Evolutionary conservation across 2,113 vertebrate genomes (phyloP), one percentile per base, ranked within the genome.

Genomic region (Oreotrochilus melanogaster): DNA sequence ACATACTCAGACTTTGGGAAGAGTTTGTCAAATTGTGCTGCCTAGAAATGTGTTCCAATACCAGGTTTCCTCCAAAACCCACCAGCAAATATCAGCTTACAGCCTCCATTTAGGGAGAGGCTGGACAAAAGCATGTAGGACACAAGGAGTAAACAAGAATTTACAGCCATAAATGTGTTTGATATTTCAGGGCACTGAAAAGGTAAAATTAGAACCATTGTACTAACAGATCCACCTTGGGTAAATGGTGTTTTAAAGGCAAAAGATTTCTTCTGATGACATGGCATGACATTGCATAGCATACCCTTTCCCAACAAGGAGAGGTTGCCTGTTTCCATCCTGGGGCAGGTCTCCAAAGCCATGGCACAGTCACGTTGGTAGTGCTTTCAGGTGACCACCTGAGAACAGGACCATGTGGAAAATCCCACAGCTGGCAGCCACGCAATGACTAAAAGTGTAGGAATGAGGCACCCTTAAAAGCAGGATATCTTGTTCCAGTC

Each of bases 361-460:
- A 25, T 3, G 7, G n/a, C n/a, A 72, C 0, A 0, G 11, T 78
- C 12, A 3, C 19, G 9, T 28, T 69, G 85, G 73, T 23, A 67
- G 39, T 39, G 22, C 30, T 75, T 91, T 69, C 14, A 16, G n/a
- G 30, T 81, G 25, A 39, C 21, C 10, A 10, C 31, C 7, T 18
- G 31, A 74, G 39, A 33, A 58, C 15, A 89, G 30, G 24, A n/a
- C 9, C 19, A 8, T 7, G 19, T 24, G 28, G n/a, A 16, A 56
- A 78, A 74, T 57, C 39, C 39, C 39, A 39, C 25, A 66, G 14
- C 0, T 80, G 61, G 48, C 35, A 89, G 27, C 37, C 15, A 19
- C 7, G 4, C 19, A 78, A 69, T 21, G 57, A n/a, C 24, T 75
- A 22, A 15, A 64, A 88, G 12, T 2, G 3, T 30, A 53, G 58